Evolutionary conservation across 2,888 invertebrate species (phyloP), one percentile per base, ranked within the genome.

Genomic region (Heliconius cydno): DNA sequence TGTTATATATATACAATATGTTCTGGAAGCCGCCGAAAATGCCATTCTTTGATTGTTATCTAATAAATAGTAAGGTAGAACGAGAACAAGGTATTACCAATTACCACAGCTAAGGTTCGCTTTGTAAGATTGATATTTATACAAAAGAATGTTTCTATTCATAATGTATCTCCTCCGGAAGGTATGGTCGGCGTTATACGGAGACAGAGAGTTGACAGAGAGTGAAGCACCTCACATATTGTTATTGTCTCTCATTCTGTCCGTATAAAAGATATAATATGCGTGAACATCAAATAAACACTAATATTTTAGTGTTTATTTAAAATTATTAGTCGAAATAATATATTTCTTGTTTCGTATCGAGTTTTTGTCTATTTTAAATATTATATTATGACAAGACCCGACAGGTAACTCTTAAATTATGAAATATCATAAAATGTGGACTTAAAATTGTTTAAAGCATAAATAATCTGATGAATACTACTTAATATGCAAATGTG

Each of bases 401-500:
- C 15, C 19, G 25, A 75, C 22, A 28, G 10, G 25, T 52, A 19
- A 22, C 7, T 12, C 7, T 60, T 73, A 60, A 73, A n/a, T 73
- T 73, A 73, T 60, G 60, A 25, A 52, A 60, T 60, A 34, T 60
- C 9, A 60, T 73, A 73, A 73, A 73, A 34, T 34, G 0, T 60
- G n/a, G 60, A 60, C 4, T 73, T 73, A 60, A 34, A 73, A 52
- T 57, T 72, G 38, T 73, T 15, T 60, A 25, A 73, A 38, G 6
- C 2, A 60, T 73, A 73, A 60, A 25, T 73, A 15, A 60, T 38
- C 5, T 60, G 25, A 60, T 60, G 25, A 30, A 72, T 3, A 19
- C 60, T 73, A 15, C 25, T 73, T 60, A 73, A 25, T 34, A 73
- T 73, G 73, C 73, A 73, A 73, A 73, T 73, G 60, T 73, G 38